These are phyloP conservation scores for Lophura nycthemera DNA, from an alignment of 2,113 vertebrate genomes.

Conservation along the genomic window DNA sequence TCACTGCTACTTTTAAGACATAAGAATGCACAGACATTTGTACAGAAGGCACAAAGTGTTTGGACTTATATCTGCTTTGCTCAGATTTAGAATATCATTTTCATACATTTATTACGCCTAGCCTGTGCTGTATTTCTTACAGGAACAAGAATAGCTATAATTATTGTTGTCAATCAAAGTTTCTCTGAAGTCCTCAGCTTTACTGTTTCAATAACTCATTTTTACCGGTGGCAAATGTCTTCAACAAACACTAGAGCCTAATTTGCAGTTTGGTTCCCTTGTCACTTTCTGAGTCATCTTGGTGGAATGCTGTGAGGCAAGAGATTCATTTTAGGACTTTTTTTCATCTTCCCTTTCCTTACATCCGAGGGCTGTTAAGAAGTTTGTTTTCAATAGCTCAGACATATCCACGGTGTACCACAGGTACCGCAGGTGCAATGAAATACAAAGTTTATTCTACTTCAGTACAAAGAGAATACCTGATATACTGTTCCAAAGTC, in stretches of 20 bases:
- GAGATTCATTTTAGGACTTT: constrained; percentile 40
- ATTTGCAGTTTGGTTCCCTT: constrained; percentile 66
- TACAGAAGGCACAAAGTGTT: constrained; percentile 5
- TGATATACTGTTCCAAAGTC: constrained; percentile 37
- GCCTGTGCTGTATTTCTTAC: constrained; percentile 40
- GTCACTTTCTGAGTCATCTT: constrained; percentile 65
- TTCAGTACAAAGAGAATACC: constrained; percentile 45
- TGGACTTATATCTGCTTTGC: constrained; percentile 10
- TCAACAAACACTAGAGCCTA: constrained; percentile 61
- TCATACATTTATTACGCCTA: constrained; percentile 49
- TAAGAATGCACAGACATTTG: background rate
- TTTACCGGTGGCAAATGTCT: constrained; percentile 58
- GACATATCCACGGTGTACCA: background rate
- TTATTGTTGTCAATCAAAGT: constrained; percentile 73
- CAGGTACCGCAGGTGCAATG: constrained; percentile 12
- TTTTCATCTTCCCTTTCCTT: constrained; percentile 55
- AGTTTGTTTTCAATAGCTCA: constrained; percentile 54
- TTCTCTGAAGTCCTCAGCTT: constrained; percentile 63
- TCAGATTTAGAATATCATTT: constrained; percentile 53
- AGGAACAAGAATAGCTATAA: constrained; percentile 67
- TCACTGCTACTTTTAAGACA: background rate
- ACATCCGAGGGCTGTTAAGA: constrained; percentile 57
- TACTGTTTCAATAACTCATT: constrained; percentile 68
- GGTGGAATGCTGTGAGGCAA: constrained; percentile 54
- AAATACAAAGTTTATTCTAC: constrained; percentile 57